Conservation (phyloP, 1,140 invertebrate genomes). For the Dendrolimus kikuchii region DNA sequence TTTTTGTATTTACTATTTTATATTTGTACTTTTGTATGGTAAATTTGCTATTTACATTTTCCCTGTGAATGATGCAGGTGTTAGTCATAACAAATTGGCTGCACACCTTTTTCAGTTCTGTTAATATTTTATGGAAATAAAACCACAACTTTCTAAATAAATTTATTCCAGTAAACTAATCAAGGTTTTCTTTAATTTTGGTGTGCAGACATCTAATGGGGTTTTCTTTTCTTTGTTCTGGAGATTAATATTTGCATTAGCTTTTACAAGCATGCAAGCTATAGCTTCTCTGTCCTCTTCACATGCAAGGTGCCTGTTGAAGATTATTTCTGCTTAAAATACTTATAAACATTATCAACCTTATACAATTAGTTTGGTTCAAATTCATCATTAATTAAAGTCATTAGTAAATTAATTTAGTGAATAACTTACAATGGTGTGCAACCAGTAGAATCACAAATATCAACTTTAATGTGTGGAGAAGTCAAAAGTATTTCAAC, state of each 20-base stretch:
- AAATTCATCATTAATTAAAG: no score
- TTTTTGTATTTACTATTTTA: no score
- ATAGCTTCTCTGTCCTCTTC: conserved; percentile 85
- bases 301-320: conserved; percentile 84
- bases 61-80: no score
- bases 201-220: conserved; percentile 78
- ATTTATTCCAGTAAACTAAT: conserved; percentile 18
- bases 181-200: conserved; percentile 42
- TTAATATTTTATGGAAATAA: neutral
- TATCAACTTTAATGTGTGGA: conserved; percentile 37
- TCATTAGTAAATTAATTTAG: neutral
- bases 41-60: no score
- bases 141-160: neutral
- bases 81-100: neutral
- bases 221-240: conserved; percentile 82
- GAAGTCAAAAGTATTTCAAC: conserved; percentile 79
- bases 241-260: conserved; percentile 76
- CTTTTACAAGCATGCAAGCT: conserved; percentile 77
- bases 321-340: conserved; percentile 7
- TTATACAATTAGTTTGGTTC: neutral
- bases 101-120: neutral
- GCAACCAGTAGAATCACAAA: conserved; percentile 51
- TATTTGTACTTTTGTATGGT: no score
- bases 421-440: conserved; percentile 57
- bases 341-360: neutral